Conservation (phyloP, 2,888 invertebrate genomes). For the Agrilus biguttatus region DNA sequence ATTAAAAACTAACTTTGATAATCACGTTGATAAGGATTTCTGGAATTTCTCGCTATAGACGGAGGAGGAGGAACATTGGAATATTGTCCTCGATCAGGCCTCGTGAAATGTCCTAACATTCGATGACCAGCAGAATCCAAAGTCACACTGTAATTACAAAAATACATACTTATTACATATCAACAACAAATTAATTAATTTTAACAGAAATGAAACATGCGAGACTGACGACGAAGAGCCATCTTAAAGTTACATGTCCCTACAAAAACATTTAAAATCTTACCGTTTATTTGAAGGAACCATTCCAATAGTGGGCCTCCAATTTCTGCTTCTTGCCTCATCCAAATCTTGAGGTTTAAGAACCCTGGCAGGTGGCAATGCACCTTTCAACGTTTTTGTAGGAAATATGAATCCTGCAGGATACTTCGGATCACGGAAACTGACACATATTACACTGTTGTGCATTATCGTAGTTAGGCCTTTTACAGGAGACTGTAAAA, state of each 20-base stretch:
- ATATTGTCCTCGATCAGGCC: constrained; percentile 7
- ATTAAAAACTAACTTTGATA: no score
- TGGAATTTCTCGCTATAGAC: constrained; percentile 1
- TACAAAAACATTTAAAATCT: neutral
- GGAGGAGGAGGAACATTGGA: constrained; percentile 12
- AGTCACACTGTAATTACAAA: constrained; percentile 35
- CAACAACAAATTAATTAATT: neutral
- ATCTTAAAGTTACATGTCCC: no score
- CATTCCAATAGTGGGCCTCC: constrained; percentile 62
- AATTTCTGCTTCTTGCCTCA: constrained; percentile 51
- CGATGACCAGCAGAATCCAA: constrained; percentile 60
- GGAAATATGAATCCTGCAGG: constrained; percentile 60
- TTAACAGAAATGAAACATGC: no score
- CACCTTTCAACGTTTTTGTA: constrained; percentile 52
- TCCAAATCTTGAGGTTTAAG: constrained; percentile 64
- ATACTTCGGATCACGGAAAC: constrained; percentile 69
- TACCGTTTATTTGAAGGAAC: constrained; percentile 25
- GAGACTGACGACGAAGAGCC: no score
- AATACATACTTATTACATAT: constrained; percentile 1
- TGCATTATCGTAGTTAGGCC: constrained; percentile 47
- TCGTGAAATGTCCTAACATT: constrained; percentile 48
- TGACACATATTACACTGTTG: constrained; percentile 49
- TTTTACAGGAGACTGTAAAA: constrained; percentile 47
- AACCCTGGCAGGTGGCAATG: constrained; percentile 56
- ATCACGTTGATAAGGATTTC: no score